These are phyloP conservation scores for Basileuterus tristriatus DNA, from an alignment of 2,797 vertebrate species.

Conservation along the genomic window DNA sequence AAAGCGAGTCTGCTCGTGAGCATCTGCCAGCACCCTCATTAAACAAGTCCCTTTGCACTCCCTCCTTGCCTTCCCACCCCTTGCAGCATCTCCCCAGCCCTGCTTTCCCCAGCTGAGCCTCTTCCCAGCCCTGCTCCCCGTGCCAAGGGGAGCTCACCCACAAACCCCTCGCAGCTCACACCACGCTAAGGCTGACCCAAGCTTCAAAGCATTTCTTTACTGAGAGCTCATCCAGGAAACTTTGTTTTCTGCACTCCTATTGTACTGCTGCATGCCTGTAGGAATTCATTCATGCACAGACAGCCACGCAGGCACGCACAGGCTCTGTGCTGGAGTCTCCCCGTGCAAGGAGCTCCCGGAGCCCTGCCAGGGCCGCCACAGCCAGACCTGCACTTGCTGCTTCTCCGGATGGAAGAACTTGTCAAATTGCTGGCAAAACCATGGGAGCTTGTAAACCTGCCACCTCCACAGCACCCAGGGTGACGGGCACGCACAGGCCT, in stretches of 20 bases:
- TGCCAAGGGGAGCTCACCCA: background rate
- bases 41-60: background rate
- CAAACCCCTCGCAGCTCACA: background rate
- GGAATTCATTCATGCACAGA: background rate
- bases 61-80: background rate
- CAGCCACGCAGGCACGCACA: background rate
- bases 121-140: fast-evolving
- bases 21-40: background rate
- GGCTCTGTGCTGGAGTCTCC: background rate
- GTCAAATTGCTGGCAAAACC: background rate
- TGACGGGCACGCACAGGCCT: fast-evolving
- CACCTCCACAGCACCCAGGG: background rate
- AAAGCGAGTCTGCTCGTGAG: background rate
- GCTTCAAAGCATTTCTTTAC: conserved; percentile 11
- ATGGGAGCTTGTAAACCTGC: background rate
- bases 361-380: background rate
- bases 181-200: background rate
- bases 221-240: background rate
- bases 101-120: background rate
- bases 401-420: background rate
- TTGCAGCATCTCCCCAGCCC: background rate
- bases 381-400: background rate
- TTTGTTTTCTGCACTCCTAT: background rate
- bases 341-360: background rate
- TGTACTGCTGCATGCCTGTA: background rate